A percentile compares a stretch with the other conserved stretches of the same genome.
phyloP scores from a whole-genome alignment of 1,140 invertebrate species.

The Lasioglossum albipes region DNA sequence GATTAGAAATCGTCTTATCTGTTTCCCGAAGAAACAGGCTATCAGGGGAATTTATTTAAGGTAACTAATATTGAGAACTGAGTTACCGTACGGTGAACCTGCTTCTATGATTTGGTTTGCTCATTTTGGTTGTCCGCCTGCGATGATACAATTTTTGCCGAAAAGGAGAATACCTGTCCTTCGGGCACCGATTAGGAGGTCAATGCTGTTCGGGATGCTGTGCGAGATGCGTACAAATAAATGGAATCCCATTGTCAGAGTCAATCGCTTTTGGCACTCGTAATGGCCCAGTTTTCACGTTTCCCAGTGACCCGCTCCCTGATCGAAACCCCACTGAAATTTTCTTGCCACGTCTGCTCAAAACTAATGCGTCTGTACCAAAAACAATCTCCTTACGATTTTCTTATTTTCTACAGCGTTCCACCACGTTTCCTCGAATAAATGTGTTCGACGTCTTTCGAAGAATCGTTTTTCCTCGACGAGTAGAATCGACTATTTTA shows the following conservation, averaged over 20 bases:
- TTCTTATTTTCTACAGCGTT: not conserved
- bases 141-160: no score
- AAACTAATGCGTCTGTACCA: no score
- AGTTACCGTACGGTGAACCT: no score
- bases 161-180: no score
- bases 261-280: constrained; percentile 58
- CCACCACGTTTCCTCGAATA: not conserved
- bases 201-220: constrained; percentile 20
- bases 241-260: constrained; percentile 60
- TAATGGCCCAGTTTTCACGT: constrained; percentile 45
- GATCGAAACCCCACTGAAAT: not conserved
- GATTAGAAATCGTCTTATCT: no score
- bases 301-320: constrained; percentile 20
- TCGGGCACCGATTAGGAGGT: not conserved
- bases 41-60: no score
- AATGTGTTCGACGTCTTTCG: not conserved
- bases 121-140: no score
- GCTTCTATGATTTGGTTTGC: no score
- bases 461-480: not conserved
- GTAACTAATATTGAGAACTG: no score
- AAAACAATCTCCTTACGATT: not conserved
- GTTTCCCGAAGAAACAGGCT: no score
- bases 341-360: no score
- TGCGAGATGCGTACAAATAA: constrained; percentile 25
- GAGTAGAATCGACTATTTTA: constrained; percentile 58